Percentiles rank a stretch among this genome's conserved stretches.
Conservation (phyloP, 2,113 vertebrate species). For the Nyctibius bracteatus region DNA sequence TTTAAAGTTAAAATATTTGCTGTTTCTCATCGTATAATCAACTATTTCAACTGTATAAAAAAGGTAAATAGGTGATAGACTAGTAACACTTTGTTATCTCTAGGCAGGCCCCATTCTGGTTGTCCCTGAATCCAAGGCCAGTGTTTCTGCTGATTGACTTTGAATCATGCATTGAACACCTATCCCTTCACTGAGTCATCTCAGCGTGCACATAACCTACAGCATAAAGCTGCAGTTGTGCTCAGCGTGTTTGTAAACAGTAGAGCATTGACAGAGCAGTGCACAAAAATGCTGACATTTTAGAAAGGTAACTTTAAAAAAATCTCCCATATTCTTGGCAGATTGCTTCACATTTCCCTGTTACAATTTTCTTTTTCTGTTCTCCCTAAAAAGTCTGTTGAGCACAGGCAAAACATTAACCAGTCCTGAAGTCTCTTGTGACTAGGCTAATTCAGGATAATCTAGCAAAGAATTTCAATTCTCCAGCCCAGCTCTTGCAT, state of each 20-base stretch:
- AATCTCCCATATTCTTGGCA: background rate
- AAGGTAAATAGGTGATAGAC: background rate
- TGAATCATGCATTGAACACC: accelerated
- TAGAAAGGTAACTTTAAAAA: background rate
- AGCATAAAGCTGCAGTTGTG: background rate
- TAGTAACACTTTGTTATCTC: background rate
- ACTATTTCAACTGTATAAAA: background rate
- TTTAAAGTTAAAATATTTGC: background rate
- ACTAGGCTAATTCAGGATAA: background rate
- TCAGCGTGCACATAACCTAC: background rate
- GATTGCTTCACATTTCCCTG: background rate
- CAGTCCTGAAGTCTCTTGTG: background rate
- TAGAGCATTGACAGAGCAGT: background rate
- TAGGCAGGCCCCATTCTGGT: background rate
- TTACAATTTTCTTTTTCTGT: background rate
- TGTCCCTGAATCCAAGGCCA: background rate
- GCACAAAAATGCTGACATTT: background rate
- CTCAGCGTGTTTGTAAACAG: background rate
- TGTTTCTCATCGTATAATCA: background rate
- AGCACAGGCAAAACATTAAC: background rate
- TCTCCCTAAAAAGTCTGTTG: background rate
- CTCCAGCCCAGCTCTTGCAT: background rate
- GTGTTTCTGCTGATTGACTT: background rate
- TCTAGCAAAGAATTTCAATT: background rate
- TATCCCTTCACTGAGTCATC: background rate